Evolutionary conservation across 1,140 invertebrate genomes (phyloP).

Genomic region (Calephelis nemesis): DNA sequence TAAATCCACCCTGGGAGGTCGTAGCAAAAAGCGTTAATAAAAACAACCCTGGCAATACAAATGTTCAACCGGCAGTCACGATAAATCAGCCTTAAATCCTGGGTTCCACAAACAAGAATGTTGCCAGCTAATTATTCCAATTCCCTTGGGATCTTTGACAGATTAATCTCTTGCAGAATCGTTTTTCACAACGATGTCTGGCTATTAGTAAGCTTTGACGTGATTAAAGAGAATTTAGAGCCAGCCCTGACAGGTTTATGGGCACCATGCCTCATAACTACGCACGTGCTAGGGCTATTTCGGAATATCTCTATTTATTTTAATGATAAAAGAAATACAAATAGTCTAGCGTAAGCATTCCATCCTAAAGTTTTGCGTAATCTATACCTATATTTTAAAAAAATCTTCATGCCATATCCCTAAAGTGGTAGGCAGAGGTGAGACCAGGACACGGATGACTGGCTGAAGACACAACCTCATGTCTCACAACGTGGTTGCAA

Average conservation of each 20-base stretch:
- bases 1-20: background rate
- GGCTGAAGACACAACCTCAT: too few species aligned
- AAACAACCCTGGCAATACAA: background rate
- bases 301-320: background rate
- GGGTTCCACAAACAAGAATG: background rate
- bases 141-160: conserved; percentile 14
- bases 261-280: background rate
- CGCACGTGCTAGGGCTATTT: background rate
- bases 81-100: conserved; percentile 2
- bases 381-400: too few species aligned
- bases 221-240: conserved; percentile 18
- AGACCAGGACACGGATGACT: too few species aligned
- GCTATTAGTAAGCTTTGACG: conserved; percentile 18
- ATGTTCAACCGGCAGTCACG: background rate
- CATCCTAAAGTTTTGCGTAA: background rate
- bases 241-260: conserved; percentile 4
- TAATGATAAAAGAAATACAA: background rate
- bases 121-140: conserved; percentile 17
- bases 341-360: background rate
- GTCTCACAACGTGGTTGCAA: too few species aligned
- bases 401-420: too few species aligned
- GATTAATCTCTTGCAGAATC: conserved; percentile 11
- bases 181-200: conserved; percentile 8
- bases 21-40: background rate
- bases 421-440: too few species aligned